A percentile compares a stretch with the other conserved stretches of the same genome.
These are phyloP conservation scores for Hypsopygia costalis DNA, from an alignment of 2,888 invertebrate genomes.

Conservation along the genomic window DNA sequence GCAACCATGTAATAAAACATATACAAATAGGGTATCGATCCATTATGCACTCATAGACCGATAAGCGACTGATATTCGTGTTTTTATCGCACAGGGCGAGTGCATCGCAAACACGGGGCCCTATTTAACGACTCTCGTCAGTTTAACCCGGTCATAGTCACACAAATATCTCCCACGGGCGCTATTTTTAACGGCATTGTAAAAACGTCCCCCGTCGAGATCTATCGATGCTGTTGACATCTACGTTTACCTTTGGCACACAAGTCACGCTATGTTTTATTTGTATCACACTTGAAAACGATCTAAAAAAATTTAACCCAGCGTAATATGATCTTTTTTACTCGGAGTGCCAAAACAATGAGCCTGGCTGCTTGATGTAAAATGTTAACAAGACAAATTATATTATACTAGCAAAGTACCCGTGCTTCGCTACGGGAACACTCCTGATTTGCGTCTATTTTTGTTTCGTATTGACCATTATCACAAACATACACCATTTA, in stretches of 20 bases:
- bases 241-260: not conserved
- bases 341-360: no score
- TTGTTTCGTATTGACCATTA: no score
- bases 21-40: not conserved
- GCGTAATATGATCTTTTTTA: no score
- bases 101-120: slow-evolving; percentile 38
- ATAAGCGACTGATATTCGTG: not conserved
- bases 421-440: no score
- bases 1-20: not conserved
- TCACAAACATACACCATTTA: no score
- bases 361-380: no score
- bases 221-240: not conserved
- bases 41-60: not conserved
- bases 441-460: no score
- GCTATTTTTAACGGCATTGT: slow-evolving; percentile 67
- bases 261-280: slow-evolving; percentile 3
- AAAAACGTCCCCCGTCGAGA: slow-evolving; percentile 38
- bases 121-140: slow-evolving; percentile 55
- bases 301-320: no score
- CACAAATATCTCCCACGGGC: slow-evolving; percentile 67
- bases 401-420: no score
- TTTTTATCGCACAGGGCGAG: slow-evolving; percentile 15
- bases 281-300: no score
- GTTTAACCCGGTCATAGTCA: slow-evolving; percentile 75
- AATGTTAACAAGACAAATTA: no score